phyloP scores from a whole-genome alignment of 2,888 invertebrate genomes.

The Drosophila emarginata region DNA sequence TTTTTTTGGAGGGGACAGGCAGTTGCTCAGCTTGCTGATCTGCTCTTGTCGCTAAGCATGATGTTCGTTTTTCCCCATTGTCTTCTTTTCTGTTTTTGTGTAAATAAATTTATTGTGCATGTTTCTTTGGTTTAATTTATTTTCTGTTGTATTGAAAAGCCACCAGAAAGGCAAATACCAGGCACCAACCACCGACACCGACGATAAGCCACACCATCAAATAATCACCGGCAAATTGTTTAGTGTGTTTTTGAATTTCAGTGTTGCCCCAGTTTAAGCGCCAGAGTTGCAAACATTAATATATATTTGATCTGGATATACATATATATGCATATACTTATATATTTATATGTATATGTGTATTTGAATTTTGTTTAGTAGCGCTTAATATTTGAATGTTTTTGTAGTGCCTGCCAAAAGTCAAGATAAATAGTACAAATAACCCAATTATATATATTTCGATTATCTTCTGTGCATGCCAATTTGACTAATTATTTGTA shows the following conservation, averaged over 20 bases:
- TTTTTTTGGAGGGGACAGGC: conserved; percentile 29
- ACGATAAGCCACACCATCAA: conserved; percentile 25
- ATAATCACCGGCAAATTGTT: conserved; percentile 9
- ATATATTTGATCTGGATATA: background rate
- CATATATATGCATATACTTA: background rate
- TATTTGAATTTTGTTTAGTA: conserved; percentile 32
- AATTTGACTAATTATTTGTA: conserved; percentile 59
- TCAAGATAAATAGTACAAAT: conserved; percentile 35
- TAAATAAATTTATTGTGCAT: conserved; percentile 51
- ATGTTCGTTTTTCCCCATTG: conserved; percentile 14
- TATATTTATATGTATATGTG: conserved; percentile 20
- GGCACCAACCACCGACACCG: conserved; percentile 58
- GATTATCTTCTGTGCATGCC: conserved; percentile 57
- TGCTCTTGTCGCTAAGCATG: conserved; percentile 40
- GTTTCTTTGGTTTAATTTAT: conserved; percentile 18
- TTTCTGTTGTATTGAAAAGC: background rate
- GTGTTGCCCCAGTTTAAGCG: background rate
- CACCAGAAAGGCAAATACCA: conserved; percentile 11
- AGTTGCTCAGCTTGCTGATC: conserved; percentile 38
- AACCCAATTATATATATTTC: conserved; percentile 23
- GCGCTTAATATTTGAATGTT: conserved; percentile 25
- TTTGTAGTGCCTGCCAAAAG: conserved; percentile 62
- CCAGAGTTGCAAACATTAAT: background rate
- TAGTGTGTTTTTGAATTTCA: conserved; percentile 14
- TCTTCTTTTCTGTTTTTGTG: conserved; percentile 18